Conservation (phyloP, 1,140 invertebrate species). For the Metopolophium dirhodum region DNA sequence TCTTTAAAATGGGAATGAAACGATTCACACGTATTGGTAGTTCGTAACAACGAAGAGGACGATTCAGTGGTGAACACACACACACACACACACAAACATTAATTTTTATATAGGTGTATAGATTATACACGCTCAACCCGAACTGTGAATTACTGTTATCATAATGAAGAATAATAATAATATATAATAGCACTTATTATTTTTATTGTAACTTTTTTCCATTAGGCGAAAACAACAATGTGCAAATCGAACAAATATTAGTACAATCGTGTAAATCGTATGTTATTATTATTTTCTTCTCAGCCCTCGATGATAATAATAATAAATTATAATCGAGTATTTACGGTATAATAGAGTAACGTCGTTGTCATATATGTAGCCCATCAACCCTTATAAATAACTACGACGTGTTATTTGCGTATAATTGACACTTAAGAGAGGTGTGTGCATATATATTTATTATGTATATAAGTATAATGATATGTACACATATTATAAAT, state of each 20-base stretch:
- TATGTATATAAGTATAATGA: neutral
- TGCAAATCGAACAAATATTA: conserved; percentile 22
- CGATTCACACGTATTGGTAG: no score
- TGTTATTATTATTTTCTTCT: neutral
- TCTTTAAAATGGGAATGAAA: no score
- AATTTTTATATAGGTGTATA: no score
- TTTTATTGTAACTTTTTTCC: neutral
- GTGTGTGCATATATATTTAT: neutral
- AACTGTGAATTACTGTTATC: neutral
- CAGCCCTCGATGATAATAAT: neutral
- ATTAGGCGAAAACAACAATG: no score
- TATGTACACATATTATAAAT: neutral
- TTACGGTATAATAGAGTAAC: neutral
- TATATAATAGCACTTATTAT: neutral
- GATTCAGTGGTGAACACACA: no score
- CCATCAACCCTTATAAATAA: neutral
- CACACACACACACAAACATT: no score
- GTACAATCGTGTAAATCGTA: neutral
- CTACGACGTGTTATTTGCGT: neutral
- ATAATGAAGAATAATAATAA: neutral
- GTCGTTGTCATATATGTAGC: neutral
- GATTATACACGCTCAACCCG: neutral
- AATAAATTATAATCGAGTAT: conserved; percentile 11
- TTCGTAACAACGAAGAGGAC: no score
- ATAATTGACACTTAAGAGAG: neutral